Base-by-base conservation (phyloP, 2,888 invertebrate species). In the Aphodius granarius region DNA sequence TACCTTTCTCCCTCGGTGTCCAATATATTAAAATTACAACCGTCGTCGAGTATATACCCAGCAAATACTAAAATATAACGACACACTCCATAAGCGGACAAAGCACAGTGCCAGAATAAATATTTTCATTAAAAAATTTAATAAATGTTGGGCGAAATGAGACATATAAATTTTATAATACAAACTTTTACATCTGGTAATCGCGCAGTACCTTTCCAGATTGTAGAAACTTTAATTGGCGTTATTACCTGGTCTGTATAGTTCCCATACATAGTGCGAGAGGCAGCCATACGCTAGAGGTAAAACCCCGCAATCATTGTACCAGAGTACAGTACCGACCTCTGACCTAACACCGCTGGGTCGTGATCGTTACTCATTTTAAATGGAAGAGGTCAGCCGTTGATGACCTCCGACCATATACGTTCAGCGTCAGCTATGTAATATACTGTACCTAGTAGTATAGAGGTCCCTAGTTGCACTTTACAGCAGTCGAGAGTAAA, bases 291-390 rank as follows among this genome's bases (percentile, higher is more conserved):
- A 43, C 43, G 4, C 13, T 43, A 43, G 43, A 43, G 43, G 43
- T 43, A 43, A 43, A 43, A 43, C 43, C 43, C 43, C 43, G 43
- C 43, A 43, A 43, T 43, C 43, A 43, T 43, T 43, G 43, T 43
- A 43, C 43, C 43, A 43, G n/a, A n/a, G 43, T 43, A 43, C 43
- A 43, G 43, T 43, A 13, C 43, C 43, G 68, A 68, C 68, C 68
- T 68, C 21, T 68, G 68, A 68, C 68, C 68, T 20, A 17, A 17
- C 63, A 20, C 18, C 18, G 68, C 68, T 13, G 68, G 68, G 19
- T 68, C 68, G 68, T 68, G 68, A 68, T 68, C 68, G 68, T 68
- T 68, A 68, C 20, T 68, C 68, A 68, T 68, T 21, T 68, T 68
- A 68, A 68, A 68, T 68, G 68, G 68, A 68, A 21, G 68, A 68